These are phyloP conservation scores for Cephus cinctus DNA, from an alignment of 1,140 invertebrate species.

Conservation along the genomic window DNA sequence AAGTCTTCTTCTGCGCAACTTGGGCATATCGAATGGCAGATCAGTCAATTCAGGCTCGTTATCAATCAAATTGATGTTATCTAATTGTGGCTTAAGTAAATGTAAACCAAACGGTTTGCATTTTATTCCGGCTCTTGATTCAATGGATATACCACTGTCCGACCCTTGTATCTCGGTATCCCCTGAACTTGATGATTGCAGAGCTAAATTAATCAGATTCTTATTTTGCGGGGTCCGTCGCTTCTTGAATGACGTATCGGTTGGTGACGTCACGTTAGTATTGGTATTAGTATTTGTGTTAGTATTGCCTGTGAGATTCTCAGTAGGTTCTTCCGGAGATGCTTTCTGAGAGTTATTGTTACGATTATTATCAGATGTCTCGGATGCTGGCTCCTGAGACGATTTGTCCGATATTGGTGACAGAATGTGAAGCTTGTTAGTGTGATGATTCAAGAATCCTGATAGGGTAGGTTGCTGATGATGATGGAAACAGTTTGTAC, in stretches of 20 bases:
- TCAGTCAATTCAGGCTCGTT: conserved; percentile 66
- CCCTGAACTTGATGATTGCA: conserved; percentile 61
- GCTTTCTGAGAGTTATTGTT: conserved; percentile 75
- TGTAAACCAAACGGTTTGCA: conserved; percentile 59
- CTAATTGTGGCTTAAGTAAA: conserved; percentile 55
- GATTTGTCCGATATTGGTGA: conserved; percentile 89
- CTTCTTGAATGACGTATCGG: conserved; percentile 55
- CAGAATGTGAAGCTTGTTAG: conserved; percentile 76
- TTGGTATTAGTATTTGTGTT: conserved; percentile 48
- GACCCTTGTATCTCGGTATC: conserved; percentile 78
- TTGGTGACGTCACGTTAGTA: conserved; percentile 51
- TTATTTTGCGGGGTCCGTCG: conserved; percentile 71
- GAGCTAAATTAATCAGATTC: conserved; percentile 70
- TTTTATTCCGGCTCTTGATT: conserved; percentile 74
- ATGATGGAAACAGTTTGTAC: conserved; percentile 56
- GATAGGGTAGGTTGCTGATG: conserved; percentile 61
- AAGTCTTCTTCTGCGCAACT: conserved; percentile 69
- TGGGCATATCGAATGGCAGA: conserved; percentile 89
- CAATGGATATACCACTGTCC: conserved; percentile 82
- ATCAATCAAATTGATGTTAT: conserved; percentile 52
- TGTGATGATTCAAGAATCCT: conserved; percentile 65
- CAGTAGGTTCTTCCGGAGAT: conserved; percentile 63
- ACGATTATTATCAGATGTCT: conserved; percentile 75
- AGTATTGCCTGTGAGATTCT: conserved; percentile 34
- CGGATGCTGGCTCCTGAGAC: conserved; percentile 79